These are phyloP conservation scores for Tinea trinotella DNA, from an alignment of 2,888 invertebrate species.

Conservation along the genomic window DNA sequence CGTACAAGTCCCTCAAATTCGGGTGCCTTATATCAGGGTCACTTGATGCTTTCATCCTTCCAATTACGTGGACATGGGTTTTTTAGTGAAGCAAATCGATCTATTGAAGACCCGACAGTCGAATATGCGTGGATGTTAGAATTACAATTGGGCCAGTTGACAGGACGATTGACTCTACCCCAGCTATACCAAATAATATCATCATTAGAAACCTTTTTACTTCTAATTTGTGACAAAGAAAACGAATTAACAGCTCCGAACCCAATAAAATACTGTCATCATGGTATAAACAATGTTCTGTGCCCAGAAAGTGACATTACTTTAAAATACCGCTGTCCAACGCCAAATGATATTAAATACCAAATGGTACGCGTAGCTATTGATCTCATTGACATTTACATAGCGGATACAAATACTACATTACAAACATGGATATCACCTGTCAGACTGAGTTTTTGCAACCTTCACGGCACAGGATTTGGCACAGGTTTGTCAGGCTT, in stretches of 20 bases:
- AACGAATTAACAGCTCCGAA: constrained; percentile 90
- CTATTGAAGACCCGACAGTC: constrained; percentile 92
- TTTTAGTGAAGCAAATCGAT: constrained; percentile 94
- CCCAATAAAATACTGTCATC: constrained; percentile 83
- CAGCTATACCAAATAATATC: constrained; percentile 91
- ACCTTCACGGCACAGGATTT: constrained; percentile 94
- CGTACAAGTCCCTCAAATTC: constrained; percentile 69
- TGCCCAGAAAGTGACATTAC: constrained; percentile 79
- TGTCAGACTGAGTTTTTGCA: constrained; percentile 90
- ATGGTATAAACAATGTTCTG: constrained; percentile 79
- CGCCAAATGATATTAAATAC: constrained; percentile 91
- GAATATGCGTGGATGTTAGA: constrained; percentile 99
- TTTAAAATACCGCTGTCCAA: constrained; percentile 82
- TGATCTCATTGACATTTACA: constrained; percentile 90
- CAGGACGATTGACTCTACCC: constrained; percentile 90
- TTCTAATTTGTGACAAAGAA: constrained; percentile 90
- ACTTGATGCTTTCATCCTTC: constrained; percentile 86
- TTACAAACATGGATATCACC: constrained; percentile 92
- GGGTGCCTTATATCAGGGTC: constrained; percentile 81
- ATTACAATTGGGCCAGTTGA: constrained; percentile 92
- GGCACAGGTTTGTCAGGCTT: constrained; percentile 91
- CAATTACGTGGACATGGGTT: constrained; percentile 95
- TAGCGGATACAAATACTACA: constrained; percentile 91
- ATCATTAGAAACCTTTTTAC: constrained; percentile 89
- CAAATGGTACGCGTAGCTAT: constrained; percentile 91